Evolutionary conservation across 2,888 invertebrate species (phyloP).

Genomic region (Spodoptera exigua): DNA sequence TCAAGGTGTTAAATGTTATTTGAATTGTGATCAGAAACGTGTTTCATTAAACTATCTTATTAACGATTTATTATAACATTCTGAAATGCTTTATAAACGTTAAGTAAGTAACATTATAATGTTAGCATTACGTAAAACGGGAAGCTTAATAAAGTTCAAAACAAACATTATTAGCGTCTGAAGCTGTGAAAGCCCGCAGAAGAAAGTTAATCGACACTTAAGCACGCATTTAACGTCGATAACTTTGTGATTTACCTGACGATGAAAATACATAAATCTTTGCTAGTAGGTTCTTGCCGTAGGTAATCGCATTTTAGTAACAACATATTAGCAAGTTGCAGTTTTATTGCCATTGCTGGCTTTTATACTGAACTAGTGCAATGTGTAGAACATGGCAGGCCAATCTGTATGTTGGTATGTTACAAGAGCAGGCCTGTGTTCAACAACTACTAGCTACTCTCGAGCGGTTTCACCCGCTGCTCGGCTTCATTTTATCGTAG

Average conservation of each 20-base stretch:
- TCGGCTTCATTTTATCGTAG: too few species aligned
- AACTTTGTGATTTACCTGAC: slow-evolving; percentile 41
- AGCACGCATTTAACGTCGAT: slow-evolving; percentile 39
- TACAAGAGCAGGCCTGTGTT: too few species aligned
- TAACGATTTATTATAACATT: slow-evolving; percentile 11
- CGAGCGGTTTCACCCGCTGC: too few species aligned
- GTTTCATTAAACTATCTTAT: too few species aligned
- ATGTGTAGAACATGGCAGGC: not conserved
- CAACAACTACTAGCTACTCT: too few species aligned
- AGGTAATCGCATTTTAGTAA: not conserved
- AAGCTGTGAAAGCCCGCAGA: slow-evolving; percentile 42
- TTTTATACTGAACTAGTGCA: slow-evolving; percentile 8
- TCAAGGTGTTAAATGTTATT: not conserved
- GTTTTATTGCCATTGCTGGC: not conserved
- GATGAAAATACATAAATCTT: slow-evolving; percentile 23
- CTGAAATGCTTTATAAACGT: slow-evolving; percentile 19
- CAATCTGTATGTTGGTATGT: too few species aligned
- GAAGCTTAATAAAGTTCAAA: slow-evolving; percentile 40
- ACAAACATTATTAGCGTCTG: slow-evolving; percentile 33
- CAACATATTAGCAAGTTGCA: slow-evolving; percentile 4
- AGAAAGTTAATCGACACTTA: slow-evolving; percentile 50
- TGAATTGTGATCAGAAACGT: not conserved
- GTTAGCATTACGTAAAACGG: slow-evolving; percentile 25
- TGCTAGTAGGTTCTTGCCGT: not conserved
- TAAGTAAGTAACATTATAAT: slow-evolving; percentile 10